Evolutionary conservation across 2,888 invertebrate genomes (phyloP).

Genomic region (Eulithis testata): DNA sequence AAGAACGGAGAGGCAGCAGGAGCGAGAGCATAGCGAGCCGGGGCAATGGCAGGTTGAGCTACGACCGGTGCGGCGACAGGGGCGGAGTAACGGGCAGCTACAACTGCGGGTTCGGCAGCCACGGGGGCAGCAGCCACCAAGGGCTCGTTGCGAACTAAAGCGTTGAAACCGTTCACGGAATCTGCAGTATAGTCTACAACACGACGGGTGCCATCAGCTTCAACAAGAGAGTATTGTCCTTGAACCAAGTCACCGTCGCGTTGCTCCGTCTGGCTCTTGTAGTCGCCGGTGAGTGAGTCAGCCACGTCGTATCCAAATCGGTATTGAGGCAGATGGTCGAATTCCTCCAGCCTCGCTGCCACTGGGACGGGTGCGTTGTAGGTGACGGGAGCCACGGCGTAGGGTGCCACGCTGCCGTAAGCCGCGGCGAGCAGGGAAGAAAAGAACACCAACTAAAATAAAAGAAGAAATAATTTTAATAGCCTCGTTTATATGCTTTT

Average conservation of each 20-base stretch:
- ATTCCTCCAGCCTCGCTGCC: slow-evolving; percentile 71
- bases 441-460: slow-evolving; percentile 73
- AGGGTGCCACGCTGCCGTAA: slow-evolving; percentile 64
- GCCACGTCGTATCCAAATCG: slow-evolving; percentile 75
- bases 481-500: not conserved
- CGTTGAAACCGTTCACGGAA: slow-evolving; percentile 74
- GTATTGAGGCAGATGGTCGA: slow-evolving; percentile 85
- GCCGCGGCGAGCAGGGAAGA: slow-evolving; percentile 70
- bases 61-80: slow-evolving; percentile 85
- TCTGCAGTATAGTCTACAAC: slow-evolving; percentile 74
- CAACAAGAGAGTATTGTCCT: slow-evolving; percentile 74
- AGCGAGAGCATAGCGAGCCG: slow-evolving; percentile 47
- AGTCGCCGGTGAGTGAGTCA: slow-evolving; percentile 76
- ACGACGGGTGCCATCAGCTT: slow-evolving; percentile 74
- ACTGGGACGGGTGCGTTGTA: slow-evolving; percentile 41
- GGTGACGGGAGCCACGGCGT: slow-evolving; percentile 45
- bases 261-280: slow-evolving; percentile 78
- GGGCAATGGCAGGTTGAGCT: slow-evolving; percentile 65
- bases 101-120: slow-evolving; percentile 55
- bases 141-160: slow-evolving; percentile 73
- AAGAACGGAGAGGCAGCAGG: slow-evolving; percentile 38
- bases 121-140: slow-evolving; percentile 48
- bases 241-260: slow-evolving; percentile 83
- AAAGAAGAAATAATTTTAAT: slow-evolving; percentile 23
- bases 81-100: slow-evolving; percentile 47